Conservation (phyloP, 2,113 vertebrate species). For the Sakesphorus luctuosus region DNA sequence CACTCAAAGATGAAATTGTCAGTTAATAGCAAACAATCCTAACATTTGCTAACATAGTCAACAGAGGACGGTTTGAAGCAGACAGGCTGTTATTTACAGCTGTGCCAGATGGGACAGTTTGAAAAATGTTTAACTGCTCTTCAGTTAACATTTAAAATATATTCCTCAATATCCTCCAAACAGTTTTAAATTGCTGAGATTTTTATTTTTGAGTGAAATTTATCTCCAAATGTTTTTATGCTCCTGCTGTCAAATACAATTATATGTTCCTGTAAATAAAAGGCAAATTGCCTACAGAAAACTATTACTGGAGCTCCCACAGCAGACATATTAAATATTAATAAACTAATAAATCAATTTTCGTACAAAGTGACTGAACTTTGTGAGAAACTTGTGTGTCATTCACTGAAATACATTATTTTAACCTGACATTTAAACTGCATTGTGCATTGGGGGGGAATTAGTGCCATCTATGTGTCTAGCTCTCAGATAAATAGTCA, state of each 20-base stretch:
- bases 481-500: background rate
- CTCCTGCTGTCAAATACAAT: background rate
- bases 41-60: constrained; percentile 6
- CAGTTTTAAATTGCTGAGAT: background rate
- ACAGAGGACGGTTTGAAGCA: background rate
- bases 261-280: background rate
- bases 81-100: constrained; percentile 35
- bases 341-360: background rate
- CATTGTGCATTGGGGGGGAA: background rate
- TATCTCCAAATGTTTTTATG: background rate
- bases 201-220: background rate
- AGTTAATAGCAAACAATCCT: constrained; percentile 1
- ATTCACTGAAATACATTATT: background rate
- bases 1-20: background rate
- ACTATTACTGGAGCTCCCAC: background rate
- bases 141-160: constrained; percentile 7
- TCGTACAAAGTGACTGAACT: background rate
- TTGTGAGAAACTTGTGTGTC: background rate
- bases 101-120: constrained; percentile 2
- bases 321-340: constrained; percentile 26
- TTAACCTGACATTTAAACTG: background rate
- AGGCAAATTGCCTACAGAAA: background rate
- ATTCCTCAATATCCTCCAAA: background rate
- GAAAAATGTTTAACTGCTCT: background rate
- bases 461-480: background rate